phyloP scores from a whole-genome alignment of 1,140 invertebrate species.

The Limonius californicus region DNA sequence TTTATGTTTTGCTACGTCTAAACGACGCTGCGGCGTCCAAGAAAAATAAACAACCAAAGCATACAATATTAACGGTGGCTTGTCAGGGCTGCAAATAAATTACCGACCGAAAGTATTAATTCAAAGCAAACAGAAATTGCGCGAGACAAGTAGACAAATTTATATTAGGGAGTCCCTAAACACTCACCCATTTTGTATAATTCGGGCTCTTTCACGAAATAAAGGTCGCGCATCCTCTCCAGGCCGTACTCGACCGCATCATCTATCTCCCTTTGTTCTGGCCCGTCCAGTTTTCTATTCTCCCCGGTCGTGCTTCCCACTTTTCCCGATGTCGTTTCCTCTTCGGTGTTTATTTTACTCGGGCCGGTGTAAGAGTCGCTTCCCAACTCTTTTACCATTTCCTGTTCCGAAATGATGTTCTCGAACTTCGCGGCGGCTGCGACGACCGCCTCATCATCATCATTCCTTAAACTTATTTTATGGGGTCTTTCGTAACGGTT shows the following conservation, averaged over 20 bases:
- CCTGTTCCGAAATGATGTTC: background rate
- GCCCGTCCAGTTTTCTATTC: slow-evolving; percentile 23
- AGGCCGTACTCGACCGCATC: slow-evolving; percentile 64
- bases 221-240: slow-evolving; percentile 61
- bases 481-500: background rate
- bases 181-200: slow-evolving; percentile 65
- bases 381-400: background rate
- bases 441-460: too few species aligned
- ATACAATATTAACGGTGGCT: too few species aligned
- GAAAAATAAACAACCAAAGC: too few species aligned
- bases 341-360: background rate
- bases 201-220: slow-evolving; percentile 62
- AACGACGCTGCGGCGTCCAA: too few species aligned
- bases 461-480: too few species aligned
- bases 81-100: too few species aligned
- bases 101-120: too few species aligned
- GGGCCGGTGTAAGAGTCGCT: background rate
- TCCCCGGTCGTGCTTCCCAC: slow-evolving; percentile 4
- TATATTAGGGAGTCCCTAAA: background rate
- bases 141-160: too few species aligned
- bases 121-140: too few species aligned
- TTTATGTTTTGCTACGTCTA: too few species aligned
- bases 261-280: slow-evolving; percentile 51
- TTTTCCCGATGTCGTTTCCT: background rate
- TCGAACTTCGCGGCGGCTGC: too few species aligned